Conservation (phyloP, 2,888 invertebrate species). For the Patella pellucida region DNA sequence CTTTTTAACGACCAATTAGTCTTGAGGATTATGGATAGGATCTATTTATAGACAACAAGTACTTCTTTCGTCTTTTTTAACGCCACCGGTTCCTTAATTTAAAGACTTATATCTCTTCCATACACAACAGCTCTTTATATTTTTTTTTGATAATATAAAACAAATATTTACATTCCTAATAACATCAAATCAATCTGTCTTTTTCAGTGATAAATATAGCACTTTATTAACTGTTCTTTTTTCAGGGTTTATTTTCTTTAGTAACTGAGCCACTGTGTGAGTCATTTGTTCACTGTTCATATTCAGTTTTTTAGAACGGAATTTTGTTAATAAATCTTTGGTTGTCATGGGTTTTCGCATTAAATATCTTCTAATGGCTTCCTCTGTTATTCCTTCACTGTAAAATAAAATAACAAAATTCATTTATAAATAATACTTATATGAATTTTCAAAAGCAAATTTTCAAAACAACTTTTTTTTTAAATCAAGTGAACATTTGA, state of each 20-base stretch:
- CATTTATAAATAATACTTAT: not conserved
- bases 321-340: constrained; percentile 93
- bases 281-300: constrained; percentile 91
- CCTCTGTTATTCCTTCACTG: constrained; percentile 82
- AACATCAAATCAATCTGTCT: constrained; percentile 36
- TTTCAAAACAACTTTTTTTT: too few relatives aligned
- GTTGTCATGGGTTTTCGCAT: constrained; percentile 98
- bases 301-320: constrained; percentile 93
- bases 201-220: constrained; percentile 86
- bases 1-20: too few relatives aligned
- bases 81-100: too few relatives aligned
- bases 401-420: constrained; percentile 24
- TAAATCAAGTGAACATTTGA: too few relatives aligned
- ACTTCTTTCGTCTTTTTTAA: too few relatives aligned
- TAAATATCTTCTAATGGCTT: constrained; percentile 92
- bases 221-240: constrained; percentile 92
- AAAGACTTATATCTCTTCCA: too few relatives aligned
- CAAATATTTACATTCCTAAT: too few relatives aligned
- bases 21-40: too few relatives aligned
- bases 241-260: constrained; percentile 94
- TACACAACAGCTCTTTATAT: too few relatives aligned
- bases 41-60: too few relatives aligned
- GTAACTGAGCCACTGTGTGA: constrained; percentile 92
- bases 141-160: too few relatives aligned
- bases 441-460: not conserved